phyloP scores from a whole-genome alignment of 2,797 vertebrate species.

The Argya squamiceps region DNA sequence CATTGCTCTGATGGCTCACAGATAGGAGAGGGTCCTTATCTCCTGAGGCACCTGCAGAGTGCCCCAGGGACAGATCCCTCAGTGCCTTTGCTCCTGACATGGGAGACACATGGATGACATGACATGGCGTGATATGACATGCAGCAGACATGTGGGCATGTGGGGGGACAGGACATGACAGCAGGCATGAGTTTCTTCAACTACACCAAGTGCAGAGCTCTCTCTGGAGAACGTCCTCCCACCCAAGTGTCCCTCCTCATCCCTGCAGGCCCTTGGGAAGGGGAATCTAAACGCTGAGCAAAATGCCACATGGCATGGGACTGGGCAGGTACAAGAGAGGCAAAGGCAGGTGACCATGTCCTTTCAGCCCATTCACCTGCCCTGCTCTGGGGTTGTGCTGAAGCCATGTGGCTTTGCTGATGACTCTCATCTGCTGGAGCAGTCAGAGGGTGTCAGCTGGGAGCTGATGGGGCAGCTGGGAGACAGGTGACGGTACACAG shows the following conservation, averaged over 20 bases:
- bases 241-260: neutral
- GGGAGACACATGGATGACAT: neutral
- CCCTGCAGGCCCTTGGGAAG: neutral
- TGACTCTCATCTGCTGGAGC: neutral
- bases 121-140: neutral
- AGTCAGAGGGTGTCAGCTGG: neutral
- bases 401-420: neutral
- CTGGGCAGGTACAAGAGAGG: neutral
- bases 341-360: neutral
- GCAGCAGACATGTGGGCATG: neutral
- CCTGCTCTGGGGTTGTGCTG: neutral
- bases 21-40: neutral
- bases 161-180: neutral
- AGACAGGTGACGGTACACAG: neutral
- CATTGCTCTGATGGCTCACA: neutral
- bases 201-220: fast-evolving
- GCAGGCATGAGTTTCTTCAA: neutral
- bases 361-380: neutral
- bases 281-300: neutral
- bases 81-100: neutral
- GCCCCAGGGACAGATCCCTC: neutral
- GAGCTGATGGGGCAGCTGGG: neutral
- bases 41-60: neutral
- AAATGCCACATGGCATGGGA: neutral
- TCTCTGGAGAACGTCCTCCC: neutral